These are phyloP conservation scores for Drosophila ambigua DNA, from an alignment of 1,140 invertebrate genomes.

Conservation along the genomic window DNA sequence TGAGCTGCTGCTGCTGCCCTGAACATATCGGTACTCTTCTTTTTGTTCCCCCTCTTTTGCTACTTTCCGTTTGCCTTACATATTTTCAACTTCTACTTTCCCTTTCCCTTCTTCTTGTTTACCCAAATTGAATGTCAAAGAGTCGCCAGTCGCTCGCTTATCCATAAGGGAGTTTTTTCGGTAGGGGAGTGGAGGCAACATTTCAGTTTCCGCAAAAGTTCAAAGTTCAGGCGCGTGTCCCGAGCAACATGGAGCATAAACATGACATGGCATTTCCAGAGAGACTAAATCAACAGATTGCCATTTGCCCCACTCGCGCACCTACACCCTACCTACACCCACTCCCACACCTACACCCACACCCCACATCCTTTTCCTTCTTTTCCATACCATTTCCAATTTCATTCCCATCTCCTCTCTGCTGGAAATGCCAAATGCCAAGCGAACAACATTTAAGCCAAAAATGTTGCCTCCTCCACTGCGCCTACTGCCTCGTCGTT, in stretches of 20 bases:
- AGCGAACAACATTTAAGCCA: slow-evolving; percentile 24
- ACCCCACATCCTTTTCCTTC: no score
- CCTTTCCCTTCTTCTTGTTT: background rate
- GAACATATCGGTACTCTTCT: no score
- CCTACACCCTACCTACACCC: background rate
- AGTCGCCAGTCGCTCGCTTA: slow-evolving; percentile 19
- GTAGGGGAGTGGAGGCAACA: background rate
- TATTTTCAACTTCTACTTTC: background rate
- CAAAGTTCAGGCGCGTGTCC: slow-evolving; percentile 72
- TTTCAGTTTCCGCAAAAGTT: slow-evolving; percentile 54
- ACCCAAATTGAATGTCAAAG: slow-evolving; percentile 40
- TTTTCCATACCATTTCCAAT: background rate
- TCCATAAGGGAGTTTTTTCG: slow-evolving; percentile 24
- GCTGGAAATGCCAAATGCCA: slow-evolving; percentile 45
- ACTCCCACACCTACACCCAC: background rate
- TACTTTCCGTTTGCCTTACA: background rate
- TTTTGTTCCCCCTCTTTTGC: no score
- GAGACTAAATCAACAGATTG: slow-evolving; percentile 74
- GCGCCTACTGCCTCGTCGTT: background rate
- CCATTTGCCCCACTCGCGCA: background rate
- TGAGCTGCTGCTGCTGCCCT: no score
- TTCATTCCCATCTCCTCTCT: background rate
- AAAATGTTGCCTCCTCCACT: slow-evolving; percentile 14
- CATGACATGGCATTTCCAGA: slow-evolving; percentile 43
- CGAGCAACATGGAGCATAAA: slow-evolving; percentile 38